Conservation (phyloP, 2,113 vertebrate genomes). For the Neopipo cinnamomea region DNA sequence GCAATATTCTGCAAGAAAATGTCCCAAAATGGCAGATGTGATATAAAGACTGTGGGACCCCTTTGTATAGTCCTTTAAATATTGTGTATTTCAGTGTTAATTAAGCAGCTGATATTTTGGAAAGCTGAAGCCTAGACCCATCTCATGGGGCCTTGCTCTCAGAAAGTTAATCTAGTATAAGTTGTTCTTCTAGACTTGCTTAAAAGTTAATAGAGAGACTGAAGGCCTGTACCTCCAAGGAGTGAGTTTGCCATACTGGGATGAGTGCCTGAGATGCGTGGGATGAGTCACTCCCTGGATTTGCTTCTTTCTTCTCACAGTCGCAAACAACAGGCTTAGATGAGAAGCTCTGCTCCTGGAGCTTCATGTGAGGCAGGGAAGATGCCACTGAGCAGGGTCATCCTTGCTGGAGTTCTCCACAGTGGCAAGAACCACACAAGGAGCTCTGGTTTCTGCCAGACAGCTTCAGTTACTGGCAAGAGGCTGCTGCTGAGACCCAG, state of each 20-base stretch:
- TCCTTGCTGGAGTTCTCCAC: neutral
- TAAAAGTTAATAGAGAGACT: neutral
- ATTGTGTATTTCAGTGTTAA: neutral
- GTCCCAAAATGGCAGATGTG: neutral
- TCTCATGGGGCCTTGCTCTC: neutral
- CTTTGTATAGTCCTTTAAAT: neutral
- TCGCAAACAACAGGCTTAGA: neutral
- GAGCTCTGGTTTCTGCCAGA: neutral
- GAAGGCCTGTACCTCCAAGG: neutral
- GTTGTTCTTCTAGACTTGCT: neutral
- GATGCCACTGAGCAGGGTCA: neutral
- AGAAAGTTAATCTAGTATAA: neutral
- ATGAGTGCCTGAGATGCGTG: rapidly evolving
- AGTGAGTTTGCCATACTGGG: neutral
- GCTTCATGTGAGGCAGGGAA: neutral
- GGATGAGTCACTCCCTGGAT: rapidly evolving
- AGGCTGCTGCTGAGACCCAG: neutral
- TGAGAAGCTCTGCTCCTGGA: neutral
- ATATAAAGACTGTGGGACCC: neutral
- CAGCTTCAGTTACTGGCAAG: neutral
- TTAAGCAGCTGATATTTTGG: neutral
- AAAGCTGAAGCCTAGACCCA: neutral
- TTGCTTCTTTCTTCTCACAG: neutral
- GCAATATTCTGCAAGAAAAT: neutral
- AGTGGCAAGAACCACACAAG: neutral